Evolutionary conservation across 2,888 invertebrate species (phyloP), one percentile per base, ranked within the genome.

Genomic region (Blera fallax): DNA sequence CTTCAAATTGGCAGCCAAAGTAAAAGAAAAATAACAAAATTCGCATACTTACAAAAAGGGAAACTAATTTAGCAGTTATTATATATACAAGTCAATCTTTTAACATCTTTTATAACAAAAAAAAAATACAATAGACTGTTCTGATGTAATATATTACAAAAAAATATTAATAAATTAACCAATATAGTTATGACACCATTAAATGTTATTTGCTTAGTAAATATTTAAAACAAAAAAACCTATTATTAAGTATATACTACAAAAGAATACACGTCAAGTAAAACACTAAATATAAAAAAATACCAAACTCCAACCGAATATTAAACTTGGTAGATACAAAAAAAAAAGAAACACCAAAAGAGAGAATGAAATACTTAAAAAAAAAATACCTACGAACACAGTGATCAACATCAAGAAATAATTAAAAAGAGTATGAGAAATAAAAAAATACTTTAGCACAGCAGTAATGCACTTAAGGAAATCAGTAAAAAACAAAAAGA

Each of bases 201-300:
- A 64, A 85, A 76, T 80, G 80, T 85, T 85, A 76, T 80, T 76
- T 76, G 65, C 76, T 70, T 80, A 80, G 84, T 76, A 64, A 85
- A 76, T 76, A 80, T 80, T 54, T n/a, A n/a, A n/a, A n/a, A n/a
- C 24, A 48, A 50, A 52, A 11, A 56, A 58, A 40, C 54, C 37
- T 74, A 84, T 18, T 52, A 40, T 80, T 84, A 80, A 76, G 80
- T 74, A 84, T 58, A 67, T 56, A 70, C 37, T 27, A 60, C 50
- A 52, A 62, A 27, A 84, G 52, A 78, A 85, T 85, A 85, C 84
- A 85, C 84, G 84, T 85, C 84, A 84, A 84, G 79, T 74, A 84
- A 74, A 77, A 65, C 14, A 81, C 43, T 29, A 29, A 62, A 50
- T 21, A 62, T 34, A 54, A 67, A 52, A 45, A n/a, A 14, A 54